Conservation (phyloP, 1,140 invertebrate genomes). For the Akabosia matsudoensis region DNA sequence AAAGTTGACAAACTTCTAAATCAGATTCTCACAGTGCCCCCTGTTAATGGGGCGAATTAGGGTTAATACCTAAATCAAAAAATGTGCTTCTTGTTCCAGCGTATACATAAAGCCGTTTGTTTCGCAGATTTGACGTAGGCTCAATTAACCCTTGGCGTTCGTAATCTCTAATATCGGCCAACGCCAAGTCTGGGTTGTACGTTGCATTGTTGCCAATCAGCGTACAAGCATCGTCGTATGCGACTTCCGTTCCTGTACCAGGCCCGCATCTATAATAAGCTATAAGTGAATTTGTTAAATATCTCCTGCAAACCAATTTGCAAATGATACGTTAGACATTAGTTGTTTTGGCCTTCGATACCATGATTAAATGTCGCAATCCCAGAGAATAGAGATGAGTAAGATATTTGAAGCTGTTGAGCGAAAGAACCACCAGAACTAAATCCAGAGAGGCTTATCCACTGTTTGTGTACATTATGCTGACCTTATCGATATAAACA, state of each 20-base stretch:
- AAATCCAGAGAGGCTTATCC: slow-evolving; percentile 40
- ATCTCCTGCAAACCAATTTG: no score
- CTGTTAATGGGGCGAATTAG: background rate
- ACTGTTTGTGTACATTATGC: slow-evolving; percentile 28
- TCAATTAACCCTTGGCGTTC: slow-evolving; percentile 36
- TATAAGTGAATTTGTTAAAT: slow-evolving; percentile 9
- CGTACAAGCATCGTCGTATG: slow-evolving; percentile 40
- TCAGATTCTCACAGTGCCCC: background rate
- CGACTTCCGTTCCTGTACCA: slow-evolving; percentile 30
- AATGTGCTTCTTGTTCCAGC: slow-evolving; percentile 35
- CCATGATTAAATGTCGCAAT: slow-evolving; percentile 42
- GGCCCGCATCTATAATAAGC: slow-evolving; percentile 45
- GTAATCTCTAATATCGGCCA: slow-evolving; percentile 40
- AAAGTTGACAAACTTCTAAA: slow-evolving; percentile 5
- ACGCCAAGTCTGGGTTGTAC: slow-evolving; percentile 30
- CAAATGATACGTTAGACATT: slow-evolving; percentile 1
- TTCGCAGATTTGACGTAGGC: slow-evolving; percentile 34
- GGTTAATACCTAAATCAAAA: slow-evolving; percentile 38
- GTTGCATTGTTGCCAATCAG: background rate
- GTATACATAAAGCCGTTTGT: slow-evolving; percentile 41
- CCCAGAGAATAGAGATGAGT: slow-evolving; percentile 40
- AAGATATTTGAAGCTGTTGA: slow-evolving; percentile 42
- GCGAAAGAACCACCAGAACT: slow-evolving; percentile 39
- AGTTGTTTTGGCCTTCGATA: slow-evolving; percentile 16
- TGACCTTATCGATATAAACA: slow-evolving; percentile 4